Conservation (phyloP, 1,140 invertebrate species). For the Mya arenaria region DNA sequence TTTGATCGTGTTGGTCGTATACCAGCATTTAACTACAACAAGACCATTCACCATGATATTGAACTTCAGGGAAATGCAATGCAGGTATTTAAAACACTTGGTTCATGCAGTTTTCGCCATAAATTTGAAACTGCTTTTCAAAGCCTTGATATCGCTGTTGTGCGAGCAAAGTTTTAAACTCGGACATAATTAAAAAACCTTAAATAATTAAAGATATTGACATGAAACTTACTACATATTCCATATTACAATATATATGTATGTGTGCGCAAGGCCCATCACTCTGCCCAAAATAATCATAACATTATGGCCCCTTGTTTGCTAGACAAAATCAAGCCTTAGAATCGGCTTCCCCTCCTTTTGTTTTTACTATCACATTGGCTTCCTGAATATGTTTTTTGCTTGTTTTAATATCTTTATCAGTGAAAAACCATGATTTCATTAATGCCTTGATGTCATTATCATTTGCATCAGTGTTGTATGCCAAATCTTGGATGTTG, state of each 20-base stretch:
- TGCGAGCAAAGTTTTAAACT: no score
- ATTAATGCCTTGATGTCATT: no score
- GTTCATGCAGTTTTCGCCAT: neutral
- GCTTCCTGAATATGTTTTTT: no score
- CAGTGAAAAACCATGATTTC: no score
- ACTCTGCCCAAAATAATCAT: no score
- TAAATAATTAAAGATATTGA: neutral
- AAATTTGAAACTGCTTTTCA: neutral
- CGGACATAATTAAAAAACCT: neutral
- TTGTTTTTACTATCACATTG: no score
- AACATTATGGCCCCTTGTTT: no score
- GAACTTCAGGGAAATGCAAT: slow-evolving; percentile 45
- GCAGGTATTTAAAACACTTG: slow-evolving; percentile 50
- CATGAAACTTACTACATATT: neutral
- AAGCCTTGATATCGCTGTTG: neutral
- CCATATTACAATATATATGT: neutral
- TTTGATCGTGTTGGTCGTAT: slow-evolving; percentile 26
- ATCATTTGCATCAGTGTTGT: no score
- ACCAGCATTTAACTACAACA: slow-evolving; percentile 23
- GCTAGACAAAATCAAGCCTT: no score
- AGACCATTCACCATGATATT: slow-evolving; percentile 14
- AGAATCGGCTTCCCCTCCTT: no score
- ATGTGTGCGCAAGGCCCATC: neutral
- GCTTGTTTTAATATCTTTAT: no score
- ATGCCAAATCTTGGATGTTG: no score